These are phyloP conservation scores for Nycteola revayana DNA, from an alignment of 2,888 invertebrate species.

Conservation along the genomic window DNA sequence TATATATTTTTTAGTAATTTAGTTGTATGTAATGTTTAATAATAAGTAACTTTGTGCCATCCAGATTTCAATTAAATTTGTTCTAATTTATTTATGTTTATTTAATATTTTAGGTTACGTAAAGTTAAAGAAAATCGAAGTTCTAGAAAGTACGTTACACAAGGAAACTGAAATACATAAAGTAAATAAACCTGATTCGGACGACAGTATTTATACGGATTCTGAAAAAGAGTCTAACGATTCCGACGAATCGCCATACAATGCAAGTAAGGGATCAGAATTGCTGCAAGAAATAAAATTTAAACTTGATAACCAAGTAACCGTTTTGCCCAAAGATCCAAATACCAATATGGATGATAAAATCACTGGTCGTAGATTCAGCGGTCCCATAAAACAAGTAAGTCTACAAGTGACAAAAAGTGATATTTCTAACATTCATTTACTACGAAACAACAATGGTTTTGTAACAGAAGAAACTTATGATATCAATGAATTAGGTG, in stretches of 20 bases:
- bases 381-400: constrained; percentile 54
- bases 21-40: no score
- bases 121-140: constrained; percentile 78
- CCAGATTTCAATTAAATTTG: no score
- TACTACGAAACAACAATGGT: constrained; percentile 31
- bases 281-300: constrained; percentile 50
- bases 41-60: no score
- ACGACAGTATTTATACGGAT: constrained; percentile 68
- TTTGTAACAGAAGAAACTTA: constrained; percentile 43
- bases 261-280: constrained; percentile 45
- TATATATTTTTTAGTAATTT: no score
- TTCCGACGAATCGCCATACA: constrained; percentile 56
- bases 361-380: constrained; percentile 45
- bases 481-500: constrained; percentile 25
- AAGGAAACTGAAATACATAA: constrained; percentile 48
- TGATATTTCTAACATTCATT: constrained; percentile 48
- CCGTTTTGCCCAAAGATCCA: constrained; percentile 16
- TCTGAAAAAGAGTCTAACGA: constrained; percentile 71
- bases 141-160: constrained; percentile 63
- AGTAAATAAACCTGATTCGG: constrained; percentile 40
- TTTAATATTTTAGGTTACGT: constrained; percentile 77
- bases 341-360: constrained; percentile 33
- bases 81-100: not conserved
- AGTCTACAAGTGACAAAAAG: constrained; percentile 48
- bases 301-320: constrained; percentile 27